These are phyloP conservation scores for Coregonus sp. DNA, from an alignment of 2,797 vertebrate species.

Conservation along the genomic window DNA sequence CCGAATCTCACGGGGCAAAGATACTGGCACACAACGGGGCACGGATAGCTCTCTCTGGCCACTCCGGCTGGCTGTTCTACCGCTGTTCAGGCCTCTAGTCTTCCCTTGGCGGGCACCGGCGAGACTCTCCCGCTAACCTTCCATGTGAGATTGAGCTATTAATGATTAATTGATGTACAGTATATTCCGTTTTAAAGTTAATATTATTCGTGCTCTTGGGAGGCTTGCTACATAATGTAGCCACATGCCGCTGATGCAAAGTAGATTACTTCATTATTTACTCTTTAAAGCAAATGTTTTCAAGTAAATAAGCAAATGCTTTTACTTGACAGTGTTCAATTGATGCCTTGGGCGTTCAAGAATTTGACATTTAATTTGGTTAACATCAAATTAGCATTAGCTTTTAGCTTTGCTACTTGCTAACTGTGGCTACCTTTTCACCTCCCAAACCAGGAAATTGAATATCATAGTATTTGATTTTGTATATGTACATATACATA, in stretches of 20 bases:
- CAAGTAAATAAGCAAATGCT: not conserved
- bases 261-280: not conserved
- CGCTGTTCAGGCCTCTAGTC: slow-evolving; percentile 23
- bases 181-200: slow-evolving; percentile 50
- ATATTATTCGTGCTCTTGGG: slow-evolving; percentile 45
- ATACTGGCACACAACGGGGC: slow-evolving; percentile 74
- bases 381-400: slow-evolving; percentile 54
- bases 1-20: slow-evolving; percentile 68
- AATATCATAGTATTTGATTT: slow-evolving; percentile 18
- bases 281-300: not conserved
- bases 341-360: not conserved
- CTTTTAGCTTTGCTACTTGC: slow-evolving; percentile 62
- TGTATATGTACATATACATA: no score
- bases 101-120: slow-evolving; percentile 25
- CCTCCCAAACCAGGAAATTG: slow-evolving; percentile 59
- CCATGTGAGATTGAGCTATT: slow-evolving; percentile 57
- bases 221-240: slow-evolving; percentile 56
- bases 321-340: not conserved
- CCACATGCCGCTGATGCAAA: slow-evolving; percentile 26
- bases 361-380: not conserved
- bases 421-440: slow-evolving; percentile 66
- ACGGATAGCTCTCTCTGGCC: slow-evolving; percentile 53
- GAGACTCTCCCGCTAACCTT: slow-evolving; percentile 50
- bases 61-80: slow-evolving; percentile 36
- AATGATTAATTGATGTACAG: slow-evolving; percentile 46